Conservation (phyloP, 2,888 invertebrate species). For the Hirtodrosophila alboralis region DNA sequence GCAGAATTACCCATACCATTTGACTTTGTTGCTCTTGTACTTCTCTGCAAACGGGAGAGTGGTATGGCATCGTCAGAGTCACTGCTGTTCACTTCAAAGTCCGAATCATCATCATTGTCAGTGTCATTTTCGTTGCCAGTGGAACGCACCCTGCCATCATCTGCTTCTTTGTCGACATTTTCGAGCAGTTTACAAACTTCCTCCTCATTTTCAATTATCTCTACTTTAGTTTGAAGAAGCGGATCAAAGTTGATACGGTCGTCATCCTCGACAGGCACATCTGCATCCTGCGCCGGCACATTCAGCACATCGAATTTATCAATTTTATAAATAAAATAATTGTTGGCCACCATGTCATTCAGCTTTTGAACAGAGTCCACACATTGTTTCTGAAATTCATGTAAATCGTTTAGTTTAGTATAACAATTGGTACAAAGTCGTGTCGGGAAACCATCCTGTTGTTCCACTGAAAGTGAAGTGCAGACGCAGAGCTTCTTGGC, state of each 20-base stretch:
- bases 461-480: conserved; percentile 79
- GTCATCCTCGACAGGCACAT: conserved; percentile 69
- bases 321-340: conserved; percentile 54
- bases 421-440: conserved; percentile 76
- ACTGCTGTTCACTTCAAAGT: conserved; percentile 67
- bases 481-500: conserved; percentile 79
- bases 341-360: conserved; percentile 66
- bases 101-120: conserved; percentile 63
- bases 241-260: conserved; percentile 65
- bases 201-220: conserved; percentile 78
- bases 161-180: conserved; percentile 70
- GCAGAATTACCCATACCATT: conserved; percentile 33
- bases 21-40: conserved; percentile 37
- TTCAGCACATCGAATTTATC: conserved; percentile 70
- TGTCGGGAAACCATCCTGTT: conserved; percentile 80
- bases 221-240: conserved; percentile 58
- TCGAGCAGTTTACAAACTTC: conserved; percentile 78
- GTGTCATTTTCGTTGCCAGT: conserved; percentile 63
- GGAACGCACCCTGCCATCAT: conserved; percentile 46
- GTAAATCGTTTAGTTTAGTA: conserved; percentile 73
- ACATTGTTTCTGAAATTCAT: conserved; percentile 79
- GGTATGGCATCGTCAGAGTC: conserved; percentile 77
- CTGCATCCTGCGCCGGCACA: conserved; percentile 50
- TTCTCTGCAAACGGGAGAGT: conserved; percentile 43
- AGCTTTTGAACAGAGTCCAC: conserved; percentile 77